Percentiles rank a stretch among this genome's conserved stretches.
phyloP scores from a whole-genome alignment of 2,888 invertebrate species.

The Lamproptera curius region DNA sequence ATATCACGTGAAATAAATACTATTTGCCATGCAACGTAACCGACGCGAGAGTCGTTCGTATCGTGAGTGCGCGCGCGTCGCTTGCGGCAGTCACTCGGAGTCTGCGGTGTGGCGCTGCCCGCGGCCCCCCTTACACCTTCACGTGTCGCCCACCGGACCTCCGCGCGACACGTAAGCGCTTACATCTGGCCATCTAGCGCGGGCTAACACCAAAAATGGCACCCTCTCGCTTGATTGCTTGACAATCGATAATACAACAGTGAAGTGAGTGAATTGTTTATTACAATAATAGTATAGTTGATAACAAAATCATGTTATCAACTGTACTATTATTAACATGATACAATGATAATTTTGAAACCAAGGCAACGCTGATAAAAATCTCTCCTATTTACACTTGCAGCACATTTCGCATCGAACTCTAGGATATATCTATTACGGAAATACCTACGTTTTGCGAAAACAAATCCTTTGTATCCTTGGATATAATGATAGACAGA shows the following conservation, averaged over 20 bases:
- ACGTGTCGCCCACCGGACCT: slow-evolving; percentile 62
- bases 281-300: too few relatives aligned
- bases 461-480: too few relatives aligned
- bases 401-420: too few relatives aligned
- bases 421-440: too few relatives aligned
- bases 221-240: slow-evolving; percentile 19
- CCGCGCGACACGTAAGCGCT: slow-evolving; percentile 71
- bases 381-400: too few relatives aligned
- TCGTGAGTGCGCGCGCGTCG: slow-evolving; percentile 57
- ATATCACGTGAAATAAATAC: slow-evolving; percentile 58
- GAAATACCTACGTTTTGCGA: too few relatives aligned
- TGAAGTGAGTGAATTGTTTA: too few relatives aligned
- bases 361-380: too few relatives aligned
- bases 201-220: slow-evolving; percentile 72
- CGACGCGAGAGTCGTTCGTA: slow-evolving; percentile 74
- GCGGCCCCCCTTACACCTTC: slow-evolving; percentile 45
- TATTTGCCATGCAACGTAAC: slow-evolving; percentile 58
- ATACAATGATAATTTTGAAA: too few relatives aligned
- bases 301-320: too few relatives aligned
- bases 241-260: neutral
- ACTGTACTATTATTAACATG: too few relatives aligned
- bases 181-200: slow-evolving; percentile 63
- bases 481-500: too few relatives aligned
- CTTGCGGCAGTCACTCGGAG: slow-evolving; percentile 69
- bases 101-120: slow-evolving; percentile 42